A percentile compares a stretch with the other conserved stretches of the same genome.
Evolutionary conservation across 2,888 invertebrate genomes (phyloP).

Genomic region (Leucoma salicis): DNA sequence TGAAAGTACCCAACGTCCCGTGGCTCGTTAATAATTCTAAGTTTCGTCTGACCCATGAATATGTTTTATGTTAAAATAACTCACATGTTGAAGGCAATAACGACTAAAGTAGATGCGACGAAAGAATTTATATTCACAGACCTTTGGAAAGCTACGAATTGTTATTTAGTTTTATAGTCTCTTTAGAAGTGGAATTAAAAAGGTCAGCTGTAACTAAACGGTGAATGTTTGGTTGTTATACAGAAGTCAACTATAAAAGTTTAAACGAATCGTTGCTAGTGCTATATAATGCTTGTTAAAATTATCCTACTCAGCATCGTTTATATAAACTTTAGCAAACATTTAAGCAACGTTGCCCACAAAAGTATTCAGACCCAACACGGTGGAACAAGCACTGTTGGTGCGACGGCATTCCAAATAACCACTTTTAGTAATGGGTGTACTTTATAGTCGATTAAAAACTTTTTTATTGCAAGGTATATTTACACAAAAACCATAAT

Average conservation of each 20-base stretch:
- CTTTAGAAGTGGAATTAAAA: neutral
- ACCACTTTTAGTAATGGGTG: conserved; percentile 7
- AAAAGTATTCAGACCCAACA: conserved; percentile 13
- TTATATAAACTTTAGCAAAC: conserved; percentile 13
- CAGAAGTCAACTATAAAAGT: neutral
- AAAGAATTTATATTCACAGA: conserved; percentile 25
- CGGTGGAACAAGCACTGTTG: conserved; percentile 8
- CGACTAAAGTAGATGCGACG: conserved; percentile 21
- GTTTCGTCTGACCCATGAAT: conserved; percentile 20
- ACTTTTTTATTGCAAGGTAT: conserved; percentile 13
- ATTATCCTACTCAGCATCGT: conserved; percentile 10
- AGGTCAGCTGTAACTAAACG: neutral
- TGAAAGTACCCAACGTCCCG: conserved; percentile 24
- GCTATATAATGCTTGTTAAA: conserved; percentile 11
- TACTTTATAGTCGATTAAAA: conserved; percentile 12
- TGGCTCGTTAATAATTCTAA: conserved; percentile 36
- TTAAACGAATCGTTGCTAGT: conserved; percentile 6
- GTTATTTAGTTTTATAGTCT: neutral
- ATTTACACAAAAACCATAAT: too few relatives aligned
- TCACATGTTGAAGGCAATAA: conserved; percentile 25
- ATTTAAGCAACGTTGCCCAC: conserved; percentile 25
- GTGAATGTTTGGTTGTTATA: neutral
- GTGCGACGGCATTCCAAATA: conserved; percentile 14
- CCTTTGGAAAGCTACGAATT: conserved; percentile 9
- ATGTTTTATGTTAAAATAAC: conserved; percentile 30